Base-by-base conservation (phyloP, 2,113 vertebrate species). In the Rattus rattus region DNA sequence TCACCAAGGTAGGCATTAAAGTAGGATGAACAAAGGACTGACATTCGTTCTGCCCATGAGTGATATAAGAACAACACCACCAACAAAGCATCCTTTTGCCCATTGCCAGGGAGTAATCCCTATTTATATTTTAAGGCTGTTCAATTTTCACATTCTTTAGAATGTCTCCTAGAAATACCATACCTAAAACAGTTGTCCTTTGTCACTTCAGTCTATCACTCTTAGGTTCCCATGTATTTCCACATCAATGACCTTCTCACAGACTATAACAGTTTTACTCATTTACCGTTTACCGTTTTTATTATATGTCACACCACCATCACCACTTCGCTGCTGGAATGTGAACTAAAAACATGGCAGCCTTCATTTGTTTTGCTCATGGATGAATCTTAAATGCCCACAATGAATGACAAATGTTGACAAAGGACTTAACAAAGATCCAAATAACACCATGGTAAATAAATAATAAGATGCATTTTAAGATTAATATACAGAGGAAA, bases 381-480 rank as follows among this genome's bases (percentile, higher is more conserved):
- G 19, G 54, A 70, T 79, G 6, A 80, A 95, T 39, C 73, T 24
- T 7, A 83, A 96, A 81, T 92, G 11, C 26, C 49, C 73, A 77
- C 1, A 95, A 92, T 14, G 92, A 9, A 81, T 65, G 24, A 92
- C 22, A 94, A 85, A 87, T n/a, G 88, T 52, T 88, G 19, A 94
- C 75, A 28, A 81, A 92, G 17, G 56, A 81, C 70, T 22, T 43
- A 92, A 28, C 3, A 69, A 86, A 91, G 52, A 88, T 88, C n/a
- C 54, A 84, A 72, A 52, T 83, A 75, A 77, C 28, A 20, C 47
- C 16, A 69, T 8, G 28, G 79, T 17, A 93, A 88, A 73, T 75
- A 87, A 93, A 77, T 4, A 56, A 81, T 63, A 20, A 97, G 76
- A 39, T 11, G 59, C 70, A 94, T 90, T 80, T 95, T 36, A 81